Base-by-base conservation (phyloP, 2,888 invertebrate species). In the Conops quadrifasciatus region DNA sequence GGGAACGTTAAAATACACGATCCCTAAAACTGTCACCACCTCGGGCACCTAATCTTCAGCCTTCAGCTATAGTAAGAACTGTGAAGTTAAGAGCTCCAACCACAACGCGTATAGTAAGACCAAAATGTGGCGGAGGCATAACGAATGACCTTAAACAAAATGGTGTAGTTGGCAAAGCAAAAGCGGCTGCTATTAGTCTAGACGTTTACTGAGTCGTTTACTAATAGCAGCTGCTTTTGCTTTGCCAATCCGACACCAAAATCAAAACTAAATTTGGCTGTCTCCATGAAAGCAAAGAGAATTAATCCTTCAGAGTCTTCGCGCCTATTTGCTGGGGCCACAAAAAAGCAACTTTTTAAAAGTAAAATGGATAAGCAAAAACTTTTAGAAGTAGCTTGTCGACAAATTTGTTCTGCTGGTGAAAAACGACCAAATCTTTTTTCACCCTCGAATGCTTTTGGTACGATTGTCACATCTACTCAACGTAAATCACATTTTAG, bases 401-500 rank as follows among this genome's bases (percentile, higher is more conserved):
- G 2, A 1, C 21, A 56, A 19, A 19, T 3, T 15, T 16, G 21
- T 51, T 3, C 19, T 21, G 51, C 70, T 11, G 63, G 70, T 2
- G 71, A 73, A 43, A 78, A 77, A 16, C 69, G 74, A 0, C 68
- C 36, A 11, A 73, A 77, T 58, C 49, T 47, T 2, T 74, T 77
- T 64, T 60, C 74, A 19, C 74, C 75, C 45, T 58, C 53, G 3
- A 73, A 75, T 73, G 69, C 75, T 0, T 76, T 74, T 36, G 69
- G 75, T 1, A 71, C 75, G 1, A 75, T 78, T 62, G 75, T 79
- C 1, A 80, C 80, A 13, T 80, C 80, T 7, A 80, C 80, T 0
- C 76, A 75, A 21, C 67, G 77, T 7, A 79, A 77, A 71, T 69
- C 76, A 1, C 64, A 69, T 0, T 67, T 72, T 7, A 30, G 36